Evolutionary conservation across 2,797 vertebrate genomes (phyloP).

Genomic region (Thripadectes ignobilis): DNA sequence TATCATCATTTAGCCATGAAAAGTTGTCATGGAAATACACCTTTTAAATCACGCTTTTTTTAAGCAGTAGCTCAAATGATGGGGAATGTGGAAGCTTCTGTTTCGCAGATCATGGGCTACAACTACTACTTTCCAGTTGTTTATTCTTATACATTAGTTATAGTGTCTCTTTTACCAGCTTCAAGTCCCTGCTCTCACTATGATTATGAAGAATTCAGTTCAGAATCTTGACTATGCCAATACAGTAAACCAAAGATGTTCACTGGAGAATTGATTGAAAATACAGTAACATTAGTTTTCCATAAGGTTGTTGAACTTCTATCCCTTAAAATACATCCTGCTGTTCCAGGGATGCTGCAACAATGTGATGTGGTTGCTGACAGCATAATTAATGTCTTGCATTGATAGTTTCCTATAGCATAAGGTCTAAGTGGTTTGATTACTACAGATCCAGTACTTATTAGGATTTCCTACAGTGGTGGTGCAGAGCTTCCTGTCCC

Average conservation of each 20-base stretch:
- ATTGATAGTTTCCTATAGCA: not conserved
- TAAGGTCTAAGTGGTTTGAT: not conserved
- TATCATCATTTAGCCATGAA: not conserved
- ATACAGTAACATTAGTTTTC: not conserved
- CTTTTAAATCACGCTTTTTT: slow-evolving; percentile 8
- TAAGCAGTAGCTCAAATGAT: slow-evolving; percentile 12
- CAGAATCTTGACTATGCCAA: not conserved
- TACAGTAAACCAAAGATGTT: not conserved
- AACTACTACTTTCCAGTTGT: slow-evolving; percentile 40
- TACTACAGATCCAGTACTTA: not conserved
- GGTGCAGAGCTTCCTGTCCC: too few species aligned
- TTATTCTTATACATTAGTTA: slow-evolving; percentile 1
- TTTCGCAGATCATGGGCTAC: slow-evolving; percentile 8
- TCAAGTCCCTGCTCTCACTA: not conserved
- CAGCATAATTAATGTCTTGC: not conserved
- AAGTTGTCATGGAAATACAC: not conserved
- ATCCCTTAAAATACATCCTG: not conserved
- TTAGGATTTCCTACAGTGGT: not conserved
- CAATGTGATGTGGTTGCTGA: not conserved
- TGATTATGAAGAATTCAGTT: not conserved
- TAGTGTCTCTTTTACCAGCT: slow-evolving; percentile 19
- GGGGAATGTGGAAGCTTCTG: slow-evolving; percentile 27
- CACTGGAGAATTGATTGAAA: not conserved
- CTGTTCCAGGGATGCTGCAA: not conserved
- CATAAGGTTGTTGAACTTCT: not conserved